phyloP scores from a whole-genome alignment of 2,888 invertebrate species.

The Chrysodeixis includens region DNA sequence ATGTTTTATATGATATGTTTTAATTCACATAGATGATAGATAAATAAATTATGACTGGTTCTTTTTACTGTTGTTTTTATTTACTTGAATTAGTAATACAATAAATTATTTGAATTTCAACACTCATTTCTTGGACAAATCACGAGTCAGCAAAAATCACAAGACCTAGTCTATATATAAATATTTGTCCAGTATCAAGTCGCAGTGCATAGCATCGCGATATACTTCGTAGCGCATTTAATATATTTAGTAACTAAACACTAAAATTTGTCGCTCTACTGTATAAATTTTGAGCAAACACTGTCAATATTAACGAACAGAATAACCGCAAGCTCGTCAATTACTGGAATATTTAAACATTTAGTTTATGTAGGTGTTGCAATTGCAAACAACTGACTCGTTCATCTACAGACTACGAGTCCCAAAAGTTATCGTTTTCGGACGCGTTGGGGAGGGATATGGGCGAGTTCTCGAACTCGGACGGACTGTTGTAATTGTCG shows the following conservation, averaged over 20 bases:
- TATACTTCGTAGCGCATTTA: constrained; percentile 5
- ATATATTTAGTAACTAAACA: constrained; percentile 8
- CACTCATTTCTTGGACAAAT: constrained; percentile 8
- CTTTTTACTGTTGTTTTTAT: constrained; percentile 59
- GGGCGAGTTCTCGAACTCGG: constrained; percentile 69
- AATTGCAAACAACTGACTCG: constrained; percentile 11
- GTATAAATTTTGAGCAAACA: constrained; percentile 9
- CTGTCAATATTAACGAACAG: background rate
- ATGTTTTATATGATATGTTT: constrained; percentile 80
- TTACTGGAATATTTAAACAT: constrained; percentile 7
- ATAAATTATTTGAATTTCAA: constrained; percentile 24
- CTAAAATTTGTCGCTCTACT: constrained; percentile 8
- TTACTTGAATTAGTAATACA: constrained; percentile 50
- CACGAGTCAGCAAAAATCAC: constrained; percentile 12
- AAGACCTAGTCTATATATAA: background rate
- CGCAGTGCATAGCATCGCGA: constrained; percentile 7
- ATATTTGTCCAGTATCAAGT: constrained; percentile 2
- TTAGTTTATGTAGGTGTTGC: background rate
- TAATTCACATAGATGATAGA: constrained; percentile 75
- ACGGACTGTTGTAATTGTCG: constrained; percentile 74
- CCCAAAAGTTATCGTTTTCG: constrained; percentile 81
- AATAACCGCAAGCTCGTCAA: constrained; percentile 4
- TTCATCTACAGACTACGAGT: constrained; percentile 52
- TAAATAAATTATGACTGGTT: constrained; percentile 83
- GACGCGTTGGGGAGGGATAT: constrained; percentile 74